These are phyloP conservation scores for Phenacoccus solenopsis DNA, from an alignment of 1,140 invertebrate genomes.

Conservation along the genomic window DNA sequence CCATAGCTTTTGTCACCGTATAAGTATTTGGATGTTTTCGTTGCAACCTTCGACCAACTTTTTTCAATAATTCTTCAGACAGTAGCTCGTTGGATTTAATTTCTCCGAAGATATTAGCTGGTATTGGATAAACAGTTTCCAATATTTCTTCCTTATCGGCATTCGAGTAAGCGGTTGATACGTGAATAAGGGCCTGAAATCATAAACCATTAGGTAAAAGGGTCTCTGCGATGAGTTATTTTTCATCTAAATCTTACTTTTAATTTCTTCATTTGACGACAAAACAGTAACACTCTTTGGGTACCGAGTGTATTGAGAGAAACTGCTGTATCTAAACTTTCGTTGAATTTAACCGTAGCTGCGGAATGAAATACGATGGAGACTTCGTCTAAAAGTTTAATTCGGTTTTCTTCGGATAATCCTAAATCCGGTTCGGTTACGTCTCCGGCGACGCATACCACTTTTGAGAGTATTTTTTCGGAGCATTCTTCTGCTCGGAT, in stretches of 20 bases:
- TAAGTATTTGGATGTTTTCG: slow-evolving; percentile 77
- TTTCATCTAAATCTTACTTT: slow-evolving; percentile 29
- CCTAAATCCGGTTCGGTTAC: slow-evolving; percentile 41
- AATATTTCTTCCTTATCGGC: slow-evolving; percentile 52
- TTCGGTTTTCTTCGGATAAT: slow-evolving; percentile 29
- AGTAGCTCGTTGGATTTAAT: slow-evolving; percentile 45
- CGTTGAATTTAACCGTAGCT: slow-evolving; percentile 43
- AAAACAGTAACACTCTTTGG: slow-evolving; percentile 30
- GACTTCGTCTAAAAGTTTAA: slow-evolving; percentile 43
- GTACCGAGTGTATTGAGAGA: slow-evolving; percentile 33
- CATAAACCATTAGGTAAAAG: neutral
- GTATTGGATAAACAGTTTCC: slow-evolving; percentile 57
- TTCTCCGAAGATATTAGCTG: slow-evolving; percentile 46
- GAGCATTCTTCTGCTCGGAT: slow-evolving; percentile 34
- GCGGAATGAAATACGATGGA: slow-evolving; percentile 58
- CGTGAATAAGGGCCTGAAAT: slow-evolving; percentile 59
- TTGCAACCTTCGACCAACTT: slow-evolving; percentile 39
- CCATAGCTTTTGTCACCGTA: slow-evolving; percentile 73
- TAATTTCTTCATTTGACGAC: slow-evolving; percentile 35
- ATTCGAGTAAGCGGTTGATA: slow-evolving; percentile 82
- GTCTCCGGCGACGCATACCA: slow-evolving; percentile 45
- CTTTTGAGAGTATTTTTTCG: slow-evolving; percentile 35
- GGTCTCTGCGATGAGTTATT: neutral
- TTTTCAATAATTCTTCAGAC: slow-evolving; percentile 42
- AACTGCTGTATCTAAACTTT: slow-evolving; percentile 30